Evolutionary conservation across 2,888 invertebrate genomes (phyloP).

Genomic region (Clistopyga incitator): DNA sequence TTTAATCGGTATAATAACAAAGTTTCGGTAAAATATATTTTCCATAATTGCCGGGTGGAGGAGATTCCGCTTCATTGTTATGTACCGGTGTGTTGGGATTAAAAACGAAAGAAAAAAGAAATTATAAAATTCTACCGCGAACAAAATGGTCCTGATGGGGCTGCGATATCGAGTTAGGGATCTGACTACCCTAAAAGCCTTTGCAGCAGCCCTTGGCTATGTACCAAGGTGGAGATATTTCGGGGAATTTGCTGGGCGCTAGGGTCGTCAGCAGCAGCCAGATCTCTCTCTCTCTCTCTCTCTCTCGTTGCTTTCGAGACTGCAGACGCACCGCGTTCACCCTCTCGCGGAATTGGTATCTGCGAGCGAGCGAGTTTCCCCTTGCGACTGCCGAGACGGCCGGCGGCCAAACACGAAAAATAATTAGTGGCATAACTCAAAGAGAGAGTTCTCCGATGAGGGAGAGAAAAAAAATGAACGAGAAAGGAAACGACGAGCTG

Average conservation of each 20-base stretch:
- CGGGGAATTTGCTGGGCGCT: conserved; percentile 35
- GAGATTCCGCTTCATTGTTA: background rate
- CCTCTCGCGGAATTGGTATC: conserved; percentile 40
- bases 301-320: conserved; percentile 37
- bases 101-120: background rate
- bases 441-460: conserved; percentile 62
- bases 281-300: conserved; percentile 9
- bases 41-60: background rate
- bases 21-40: background rate
- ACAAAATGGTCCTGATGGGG: background rate
- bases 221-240: conserved; percentile 41
- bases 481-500: conserved; percentile 2
- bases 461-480: conserved; percentile 24
- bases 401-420: conserved; percentile 70
- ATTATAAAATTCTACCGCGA: conserved; percentile 19
- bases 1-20: background rate
- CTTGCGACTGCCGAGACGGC: conserved; percentile 27
- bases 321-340: conserved; percentile 24
- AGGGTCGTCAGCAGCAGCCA: conserved; percentile 12
- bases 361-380: conserved; percentile 37
- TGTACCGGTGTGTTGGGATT: background rate
- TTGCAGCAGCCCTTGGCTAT: conserved; percentile 44
- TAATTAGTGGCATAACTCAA: conserved; percentile 76
- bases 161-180: conserved; percentile 27
- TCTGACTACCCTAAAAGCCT: conserved; percentile 17